phyloP scores from a whole-genome alignment of 1,140 invertebrate genomes.

The Anastrepha obliqua region DNA sequence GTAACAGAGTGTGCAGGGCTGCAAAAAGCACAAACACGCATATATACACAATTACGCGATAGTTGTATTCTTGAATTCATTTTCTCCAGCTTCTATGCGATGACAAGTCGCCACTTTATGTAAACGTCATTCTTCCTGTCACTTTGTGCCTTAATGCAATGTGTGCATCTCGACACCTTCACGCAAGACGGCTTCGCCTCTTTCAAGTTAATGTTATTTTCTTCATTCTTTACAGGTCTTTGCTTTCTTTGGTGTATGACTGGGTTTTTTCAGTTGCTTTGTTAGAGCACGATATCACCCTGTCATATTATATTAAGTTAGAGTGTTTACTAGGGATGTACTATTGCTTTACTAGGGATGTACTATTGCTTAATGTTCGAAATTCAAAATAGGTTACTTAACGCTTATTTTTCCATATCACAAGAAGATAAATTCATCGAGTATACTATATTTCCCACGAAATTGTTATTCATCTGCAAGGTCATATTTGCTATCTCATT shows the following conservation, averaged over 20 bases:
- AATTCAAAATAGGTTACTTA: too few species aligned
- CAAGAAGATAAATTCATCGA: too few species aligned
- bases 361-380: too few species aligned
- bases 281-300: too few species aligned
- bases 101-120: conserved; percentile 9
- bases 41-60: background rate
- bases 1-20: background rate
- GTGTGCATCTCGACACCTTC: background rate
- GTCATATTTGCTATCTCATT: too few species aligned
- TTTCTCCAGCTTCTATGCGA: background rate
- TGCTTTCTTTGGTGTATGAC: background rate
- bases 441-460: too few species aligned
- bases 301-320: too few species aligned
- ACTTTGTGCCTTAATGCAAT: background rate
- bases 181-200: background rate
- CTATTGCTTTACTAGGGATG: too few species aligned
- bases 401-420: too few species aligned
- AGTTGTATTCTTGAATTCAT: conserved; percentile 14
- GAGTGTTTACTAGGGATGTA: too few species aligned
- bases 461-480: too few species aligned
- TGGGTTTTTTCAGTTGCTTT: background rate
- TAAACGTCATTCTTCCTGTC: conserved; percentile 4
- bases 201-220: background rate
- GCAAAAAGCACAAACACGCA: background rate
- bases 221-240: background rate